Evolutionary conservation across 2,888 invertebrate genomes (phyloP).

Genomic region (Drosophila setosimentum): DNA sequence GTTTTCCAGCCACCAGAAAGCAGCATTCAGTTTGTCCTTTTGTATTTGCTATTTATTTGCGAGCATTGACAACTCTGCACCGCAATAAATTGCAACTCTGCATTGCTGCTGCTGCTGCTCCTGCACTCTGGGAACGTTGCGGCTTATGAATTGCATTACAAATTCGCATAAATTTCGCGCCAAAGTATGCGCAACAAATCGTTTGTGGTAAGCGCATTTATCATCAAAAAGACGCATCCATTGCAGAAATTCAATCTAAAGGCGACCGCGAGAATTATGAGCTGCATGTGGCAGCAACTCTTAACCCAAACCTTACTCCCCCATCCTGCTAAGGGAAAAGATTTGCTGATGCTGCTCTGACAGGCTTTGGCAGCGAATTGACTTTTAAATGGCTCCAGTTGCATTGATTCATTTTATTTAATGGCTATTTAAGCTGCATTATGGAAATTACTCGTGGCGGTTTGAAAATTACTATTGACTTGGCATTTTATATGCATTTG

Average conservation of each 20-base stretch:
- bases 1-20: constrained; percentile 17
- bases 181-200: constrained; percentile 78
- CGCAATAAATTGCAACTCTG: constrained; percentile 66
- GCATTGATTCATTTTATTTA: constrained; percentile 61
- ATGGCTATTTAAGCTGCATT: constrained; percentile 56
- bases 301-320: background rate
- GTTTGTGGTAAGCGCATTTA: constrained; percentile 72
- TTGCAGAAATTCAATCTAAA: constrained; percentile 70
- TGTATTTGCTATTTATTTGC: constrained; percentile 50
- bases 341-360: constrained; percentile 60
- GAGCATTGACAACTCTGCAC: constrained; percentile 64
- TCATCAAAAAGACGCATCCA: constrained; percentile 69
- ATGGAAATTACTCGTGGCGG: constrained; percentile 29
- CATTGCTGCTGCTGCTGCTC: constrained; percentile 35
- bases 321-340: background rate
- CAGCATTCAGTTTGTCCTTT: constrained; percentile 19
- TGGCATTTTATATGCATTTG: constrained; percentile 1
- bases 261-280: constrained; percentile 67
- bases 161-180: constrained; percentile 76
- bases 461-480: background rate
- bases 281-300: constrained; percentile 17
- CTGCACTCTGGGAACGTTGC: constrained; percentile 42
- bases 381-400: constrained; percentile 64
- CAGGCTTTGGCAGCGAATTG: constrained; percentile 51
- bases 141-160: constrained; percentile 81